Conservation (phyloP, 2,113 vertebrate genomes). For the Zosterops pallidus region DNA sequence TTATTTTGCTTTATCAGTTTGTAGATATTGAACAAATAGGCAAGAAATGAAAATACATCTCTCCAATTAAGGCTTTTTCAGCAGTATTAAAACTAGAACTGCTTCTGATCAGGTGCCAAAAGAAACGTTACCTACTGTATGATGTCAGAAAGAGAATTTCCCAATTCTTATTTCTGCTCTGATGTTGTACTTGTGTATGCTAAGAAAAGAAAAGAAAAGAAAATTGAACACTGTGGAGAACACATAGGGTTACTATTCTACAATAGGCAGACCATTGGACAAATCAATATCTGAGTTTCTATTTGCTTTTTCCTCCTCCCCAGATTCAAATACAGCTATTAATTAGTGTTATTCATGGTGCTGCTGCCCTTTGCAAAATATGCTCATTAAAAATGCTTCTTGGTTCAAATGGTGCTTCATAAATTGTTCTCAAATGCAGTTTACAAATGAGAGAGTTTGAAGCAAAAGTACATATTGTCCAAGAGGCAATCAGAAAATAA, state of each 20-base stretch:
- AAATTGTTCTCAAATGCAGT: slow-evolving; percentile 15
- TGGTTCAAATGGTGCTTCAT: slow-evolving; percentile 39
- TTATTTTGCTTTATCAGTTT: neutral
- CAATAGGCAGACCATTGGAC: neutral
- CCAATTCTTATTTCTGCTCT: neutral
- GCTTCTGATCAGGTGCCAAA: neutral
- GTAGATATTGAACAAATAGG: neutral
- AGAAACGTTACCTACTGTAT: neutral
- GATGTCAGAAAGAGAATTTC: neutral
- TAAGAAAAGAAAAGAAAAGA: neutral
- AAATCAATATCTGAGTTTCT: slow-evolving; percentile 38
- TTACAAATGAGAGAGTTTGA: slow-evolving; percentile 25
- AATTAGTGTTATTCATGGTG: slow-evolving; percentile 9
- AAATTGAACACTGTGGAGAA: neutral
- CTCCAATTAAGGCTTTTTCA: neutral
- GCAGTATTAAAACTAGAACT: neutral
- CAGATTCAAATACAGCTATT: slow-evolving; percentile 8
- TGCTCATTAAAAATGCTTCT: slow-evolving; percentile 37
- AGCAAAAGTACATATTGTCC: slow-evolving; percentile 12
- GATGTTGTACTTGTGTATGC: neutral
- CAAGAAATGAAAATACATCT: neutral
- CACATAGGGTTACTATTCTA: neutral
- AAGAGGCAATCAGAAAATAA: slow-evolving; percentile 28
- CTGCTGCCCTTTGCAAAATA: slow-evolving; percentile 34
- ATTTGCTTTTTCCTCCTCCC: neutral